Percentiles rank a stretch among this genome's conserved stretches.
Conservation (phyloP, 2,888 invertebrate species). For the Microctonus aethiopoides region DNA sequence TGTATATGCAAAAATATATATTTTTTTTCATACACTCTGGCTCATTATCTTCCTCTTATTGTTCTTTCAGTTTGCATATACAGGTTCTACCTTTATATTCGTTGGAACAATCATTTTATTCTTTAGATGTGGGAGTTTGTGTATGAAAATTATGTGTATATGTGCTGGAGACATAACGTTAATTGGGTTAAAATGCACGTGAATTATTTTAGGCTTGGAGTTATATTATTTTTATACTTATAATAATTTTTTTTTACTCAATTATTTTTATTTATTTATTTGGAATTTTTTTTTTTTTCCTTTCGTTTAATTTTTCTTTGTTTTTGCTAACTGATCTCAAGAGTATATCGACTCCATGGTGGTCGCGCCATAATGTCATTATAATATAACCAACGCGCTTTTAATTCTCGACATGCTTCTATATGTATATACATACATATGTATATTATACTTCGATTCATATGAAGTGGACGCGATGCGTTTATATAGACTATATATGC, state of each 20-base stretch:
- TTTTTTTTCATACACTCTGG: conserved; percentile 21
- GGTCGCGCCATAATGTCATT: conserved; percentile 59
- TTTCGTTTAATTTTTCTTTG: conserved; percentile 35
- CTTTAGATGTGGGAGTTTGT: background rate
- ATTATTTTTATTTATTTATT: background rate
- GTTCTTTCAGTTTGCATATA: conserved; percentile 22
- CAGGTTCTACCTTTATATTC: conserved; percentile 19
- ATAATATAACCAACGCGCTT: conserved; percentile 61
- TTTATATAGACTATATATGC: conserved; percentile 64
- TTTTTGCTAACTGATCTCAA: conserved; percentile 18
- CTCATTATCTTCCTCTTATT: conserved; percentile 42
- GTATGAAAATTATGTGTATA: background rate
- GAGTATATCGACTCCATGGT: conserved; percentile 32
- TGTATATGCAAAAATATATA: background rate
- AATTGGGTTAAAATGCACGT: background rate
- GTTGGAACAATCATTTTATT: background rate
- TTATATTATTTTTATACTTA: background rate
- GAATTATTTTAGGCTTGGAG: background rate
- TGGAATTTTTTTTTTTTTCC: background rate
- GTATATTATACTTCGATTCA: conserved; percentile 51
- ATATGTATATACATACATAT: conserved; percentile 36
- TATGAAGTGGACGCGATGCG: conserved; percentile 43
- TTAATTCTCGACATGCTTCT: conserved; percentile 60
- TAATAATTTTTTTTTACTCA: too few species aligned
- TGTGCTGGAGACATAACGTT: background rate